A percentile compares a stretch with the other conserved stretches of the same genome.
These are phyloP conservation scores for Branchipolynoe longqiensis DNA, from an alignment of 2,888 invertebrate genomes.

Conservation along the genomic window DNA sequence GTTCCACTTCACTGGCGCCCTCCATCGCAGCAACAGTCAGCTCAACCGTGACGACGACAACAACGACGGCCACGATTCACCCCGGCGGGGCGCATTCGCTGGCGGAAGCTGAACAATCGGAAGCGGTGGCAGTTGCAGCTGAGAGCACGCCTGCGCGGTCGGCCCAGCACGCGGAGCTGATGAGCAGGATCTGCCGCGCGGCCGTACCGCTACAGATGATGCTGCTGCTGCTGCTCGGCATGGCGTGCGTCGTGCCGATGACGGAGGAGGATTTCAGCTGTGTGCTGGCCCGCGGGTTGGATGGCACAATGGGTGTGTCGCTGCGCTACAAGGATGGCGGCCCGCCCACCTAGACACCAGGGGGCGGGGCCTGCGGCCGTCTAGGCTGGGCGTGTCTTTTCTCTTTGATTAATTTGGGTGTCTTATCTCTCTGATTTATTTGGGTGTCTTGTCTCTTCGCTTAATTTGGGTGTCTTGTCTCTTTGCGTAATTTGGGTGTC, in stretches of 20 bases:
- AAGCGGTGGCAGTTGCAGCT: neutral
- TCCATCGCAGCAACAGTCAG: too few species aligned
- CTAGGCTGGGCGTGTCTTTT: too few species aligned
- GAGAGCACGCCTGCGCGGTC: neutral
- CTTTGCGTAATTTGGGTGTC: too few species aligned
- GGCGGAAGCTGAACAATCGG: neutral
- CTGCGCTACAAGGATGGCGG: constrained; percentile 95
- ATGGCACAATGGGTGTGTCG: constrained; percentile 92
- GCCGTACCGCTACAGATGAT: constrained; percentile 96
- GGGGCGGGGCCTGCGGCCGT: too few species aligned
- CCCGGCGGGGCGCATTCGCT: neutral
- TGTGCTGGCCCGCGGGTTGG: constrained; percentile 91
- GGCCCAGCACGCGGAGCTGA: neutral
- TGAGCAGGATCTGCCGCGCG: constrained; percentile 90
- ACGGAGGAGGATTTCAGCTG: constrained; percentile 91
- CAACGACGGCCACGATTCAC: neutral
- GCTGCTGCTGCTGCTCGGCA: constrained; percentile 94
- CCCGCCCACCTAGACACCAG: constrained; percentile 88
- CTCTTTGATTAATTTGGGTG: too few species aligned
- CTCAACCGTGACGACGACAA: neutral
- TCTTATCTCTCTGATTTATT: too few species aligned
- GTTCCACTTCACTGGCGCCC: too few species aligned
- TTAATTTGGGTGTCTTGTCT: too few species aligned
- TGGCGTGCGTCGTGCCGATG: constrained; percentile 94
- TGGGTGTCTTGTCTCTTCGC: too few species aligned